These are phyloP conservation scores for Cryptus viduatorius DNA, from an alignment of 2,888 invertebrate genomes.

Conservation along the genomic window DNA sequence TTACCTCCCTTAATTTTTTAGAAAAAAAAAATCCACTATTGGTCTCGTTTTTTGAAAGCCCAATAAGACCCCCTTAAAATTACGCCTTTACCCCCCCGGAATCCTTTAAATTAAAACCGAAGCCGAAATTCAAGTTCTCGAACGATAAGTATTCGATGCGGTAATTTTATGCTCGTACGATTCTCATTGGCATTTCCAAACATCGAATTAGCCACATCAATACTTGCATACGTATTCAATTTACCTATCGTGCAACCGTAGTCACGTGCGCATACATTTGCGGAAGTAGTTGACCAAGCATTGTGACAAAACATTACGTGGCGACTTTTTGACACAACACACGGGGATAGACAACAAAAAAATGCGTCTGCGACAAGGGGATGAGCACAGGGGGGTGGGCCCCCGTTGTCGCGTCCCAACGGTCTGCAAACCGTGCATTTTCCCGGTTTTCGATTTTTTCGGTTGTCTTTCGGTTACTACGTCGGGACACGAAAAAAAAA, in stretches of 20 bases:
- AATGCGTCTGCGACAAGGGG: not conserved
- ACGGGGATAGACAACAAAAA: not conserved
- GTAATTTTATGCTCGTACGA: not conserved
- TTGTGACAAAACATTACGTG: slow-evolving; percentile 31
- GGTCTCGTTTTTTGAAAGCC: too few relatives aligned
- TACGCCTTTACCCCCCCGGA: too few relatives aligned
- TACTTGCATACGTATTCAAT: not conserved
- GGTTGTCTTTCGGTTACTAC: slow-evolving; percentile 45
- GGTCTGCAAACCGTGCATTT: slow-evolving; percentile 18
- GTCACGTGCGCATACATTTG: slow-evolving; percentile 17
- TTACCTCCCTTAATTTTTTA: too few relatives aligned
- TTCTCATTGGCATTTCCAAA: slow-evolving; percentile 15
- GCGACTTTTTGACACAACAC: slow-evolving; percentile 47
- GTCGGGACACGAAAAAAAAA: slow-evolving; percentile 3
- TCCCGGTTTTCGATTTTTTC: slow-evolving; percentile 44
- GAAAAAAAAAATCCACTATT: too few relatives aligned
- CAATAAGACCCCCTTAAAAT: too few relatives aligned
- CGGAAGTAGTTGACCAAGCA: slow-evolving; percentile 38
- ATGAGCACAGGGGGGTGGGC: not conserved
- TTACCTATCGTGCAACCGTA: not conserved
- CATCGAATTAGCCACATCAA: not conserved
- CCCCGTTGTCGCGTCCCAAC: not conserved
- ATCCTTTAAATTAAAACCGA: too few relatives aligned
- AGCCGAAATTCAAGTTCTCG: too few relatives aligned
- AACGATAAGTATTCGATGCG: not conserved